Evolutionary conservation across 2,797 vertebrate genomes (phyloP), one percentile per base, ranked within the genome.

Genomic region (Eleutherodactylus coqui): DNA sequence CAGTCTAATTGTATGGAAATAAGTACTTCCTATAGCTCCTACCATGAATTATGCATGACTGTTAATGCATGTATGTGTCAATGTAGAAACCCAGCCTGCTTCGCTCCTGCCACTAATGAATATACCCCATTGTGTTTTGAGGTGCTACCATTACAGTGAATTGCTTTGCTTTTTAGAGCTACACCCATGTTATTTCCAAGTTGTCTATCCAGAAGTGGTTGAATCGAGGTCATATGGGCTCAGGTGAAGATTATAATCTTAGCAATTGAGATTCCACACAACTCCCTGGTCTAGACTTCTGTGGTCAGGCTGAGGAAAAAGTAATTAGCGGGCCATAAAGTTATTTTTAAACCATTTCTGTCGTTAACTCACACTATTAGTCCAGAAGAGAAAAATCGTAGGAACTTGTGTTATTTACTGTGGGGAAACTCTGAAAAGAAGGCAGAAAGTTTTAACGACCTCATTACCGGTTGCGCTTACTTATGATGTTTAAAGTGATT

Each of bases 321-420:
- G 36, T 75, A 75, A 86, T 81, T 86, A 75, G 45, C 77, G 73
- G 76, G 49, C 72, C 38, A 53, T 86, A 86, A 86, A 82, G 72
- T 29, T 67, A 47, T 76, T 76, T 86, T 82, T 81, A 75, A 81
- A 60, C 69, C 69, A 13, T 51, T 79, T 29, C 29, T 43, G 58
- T 69, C 27, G 14, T 43, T 62, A 76, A 84, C 32, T 75, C 27
- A 76, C 29, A 67, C n/a, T 84, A 34, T 5, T 83, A 75, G 60
- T 75, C 16, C n/a, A 75, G 14, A 43, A 55, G 13, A 43, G 24
- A 36, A 43, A 70, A 82, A 69, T 49, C 21, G 36, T 17, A 51
- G 17, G 14, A 47, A 77, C 38, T n/a, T n/a, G 51, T 69, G 69
- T 36, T 51, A 64, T 53, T 67, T 77, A 29, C n/a, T 49, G 24